Percentiles rank a stretch among this genome's conserved stretches.
Conservation (phyloP, 2,888 invertebrate genomes). For the Xestia sexstrigata region DNA sequence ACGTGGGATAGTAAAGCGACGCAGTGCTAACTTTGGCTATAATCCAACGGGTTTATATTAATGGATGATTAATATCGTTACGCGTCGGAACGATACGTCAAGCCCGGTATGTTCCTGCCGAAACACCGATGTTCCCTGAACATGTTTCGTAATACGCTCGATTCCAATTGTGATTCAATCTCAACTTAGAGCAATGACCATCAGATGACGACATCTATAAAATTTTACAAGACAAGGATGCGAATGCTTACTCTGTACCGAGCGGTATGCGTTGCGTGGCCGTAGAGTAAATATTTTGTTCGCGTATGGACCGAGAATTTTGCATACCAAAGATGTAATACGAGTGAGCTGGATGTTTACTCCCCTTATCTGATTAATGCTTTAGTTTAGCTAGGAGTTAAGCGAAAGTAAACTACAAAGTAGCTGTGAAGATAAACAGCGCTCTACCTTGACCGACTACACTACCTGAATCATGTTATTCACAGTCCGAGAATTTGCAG, state of each 20-base stretch:
- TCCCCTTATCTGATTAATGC: conserved; percentile 70
- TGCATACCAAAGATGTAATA: conserved; percentile 63
- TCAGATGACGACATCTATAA: conserved; percentile 70
- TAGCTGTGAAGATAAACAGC: conserved; percentile 72
- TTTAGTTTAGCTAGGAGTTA: conserved; percentile 63
- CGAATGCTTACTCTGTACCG: conserved; percentile 46
- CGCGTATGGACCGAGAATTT: conserved; percentile 61
- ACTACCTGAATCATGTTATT: conserved; percentile 80
- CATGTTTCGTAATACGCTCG: conserved; percentile 68
- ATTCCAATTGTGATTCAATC: conserved; percentile 71
- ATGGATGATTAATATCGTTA: conserved; percentile 76
- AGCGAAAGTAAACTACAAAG: conserved; percentile 70
- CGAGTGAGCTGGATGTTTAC: conserved; percentile 66
- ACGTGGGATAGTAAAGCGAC: conserved; percentile 73
- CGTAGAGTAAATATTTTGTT: conserved; percentile 67
- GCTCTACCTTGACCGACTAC: conserved; percentile 83
- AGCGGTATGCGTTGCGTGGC: conserved; percentile 40
- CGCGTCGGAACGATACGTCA: conserved; percentile 70
- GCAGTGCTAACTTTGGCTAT: conserved; percentile 73
- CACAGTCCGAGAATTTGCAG: conserved; percentile 68
- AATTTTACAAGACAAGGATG: conserved; percentile 62
- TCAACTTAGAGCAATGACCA: conserved; percentile 70
- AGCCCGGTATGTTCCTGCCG: conserved; percentile 62
- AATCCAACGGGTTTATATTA: conserved; percentile 78
- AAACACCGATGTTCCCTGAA: conserved; percentile 59